Percentiles rank a stretch among this genome's conserved stretches.
Evolutionary conservation across 1,140 invertebrate genomes (phyloP).

Genomic region (Phocides pigmalion): DNA sequence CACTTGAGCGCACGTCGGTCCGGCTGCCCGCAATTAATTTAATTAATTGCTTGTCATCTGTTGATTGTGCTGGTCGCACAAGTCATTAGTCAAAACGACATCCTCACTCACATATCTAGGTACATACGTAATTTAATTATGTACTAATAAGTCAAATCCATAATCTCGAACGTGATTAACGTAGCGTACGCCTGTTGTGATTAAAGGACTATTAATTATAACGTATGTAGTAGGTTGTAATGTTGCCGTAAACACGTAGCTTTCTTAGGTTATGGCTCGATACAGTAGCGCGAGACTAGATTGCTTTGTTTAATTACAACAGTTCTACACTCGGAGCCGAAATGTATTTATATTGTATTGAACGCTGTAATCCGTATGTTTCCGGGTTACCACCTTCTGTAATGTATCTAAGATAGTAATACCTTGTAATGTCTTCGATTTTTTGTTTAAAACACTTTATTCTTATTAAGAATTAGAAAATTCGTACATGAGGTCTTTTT

Average conservation of each 20-base stretch:
- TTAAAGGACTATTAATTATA: constrained; percentile 42
- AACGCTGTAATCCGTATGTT: no score
- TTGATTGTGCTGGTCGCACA: constrained; percentile 66
- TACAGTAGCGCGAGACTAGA: constrained; percentile 18
- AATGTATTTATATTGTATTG: no score
- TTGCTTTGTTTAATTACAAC: constrained; percentile 26
- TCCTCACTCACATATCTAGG: constrained; percentile 38
- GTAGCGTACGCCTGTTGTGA: constrained; percentile 37
- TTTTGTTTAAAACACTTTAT: no score
- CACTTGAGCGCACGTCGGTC: neutral
- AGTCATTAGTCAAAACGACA: constrained; percentile 72
- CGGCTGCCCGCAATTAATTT: constrained; percentile 61
- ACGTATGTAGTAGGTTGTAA: constrained; percentile 38
- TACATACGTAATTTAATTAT: constrained; percentile 66
- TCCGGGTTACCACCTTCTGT: no score
- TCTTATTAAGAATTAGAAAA: no score
- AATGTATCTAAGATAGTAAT: no score
- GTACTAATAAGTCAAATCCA: constrained; percentile 64
- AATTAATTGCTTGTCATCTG: constrained; percentile 78
- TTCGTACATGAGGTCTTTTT: no score
- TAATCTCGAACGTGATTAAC: constrained; percentile 61
- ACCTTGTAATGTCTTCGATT: no score
- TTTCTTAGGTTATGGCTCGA: constrained; percentile 35
- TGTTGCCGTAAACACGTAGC: constrained; percentile 35
- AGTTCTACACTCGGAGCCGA: constrained; percentile 15